phyloP scores from a whole-genome alignment of 2,888 invertebrate genomes.

The Ennomos quercinarius region DNA sequence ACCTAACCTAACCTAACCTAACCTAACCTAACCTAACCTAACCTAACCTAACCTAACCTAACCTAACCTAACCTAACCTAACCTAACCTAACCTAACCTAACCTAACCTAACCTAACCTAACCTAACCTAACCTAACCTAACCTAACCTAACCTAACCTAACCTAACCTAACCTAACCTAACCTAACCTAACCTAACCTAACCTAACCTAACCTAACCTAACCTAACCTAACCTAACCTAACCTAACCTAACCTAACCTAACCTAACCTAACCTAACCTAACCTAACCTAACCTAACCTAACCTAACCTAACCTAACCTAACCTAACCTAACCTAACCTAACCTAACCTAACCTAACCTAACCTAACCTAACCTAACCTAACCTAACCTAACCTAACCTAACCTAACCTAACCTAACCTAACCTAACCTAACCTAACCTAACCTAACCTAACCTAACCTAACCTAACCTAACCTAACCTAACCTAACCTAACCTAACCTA shows the following conservation, averaged over 20 bases:
- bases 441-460: slow-evolving; percentile 19
- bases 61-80: slow-evolving; percentile 17
- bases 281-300: slow-evolving; percentile 23
- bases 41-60: slow-evolving; percentile 18
- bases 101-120: slow-evolving; percentile 26
- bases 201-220: slow-evolving; percentile 19
- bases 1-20: slow-evolving; percentile 12
- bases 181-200: slow-evolving; percentile 17
- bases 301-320: slow-evolving; percentile 17
- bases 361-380: slow-evolving; percentile 20
- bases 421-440: slow-evolving; percentile 19
- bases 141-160: slow-evolving; percentile 17
- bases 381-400: slow-evolving; percentile 31
- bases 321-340: slow-evolving; percentile 17
- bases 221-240: slow-evolving; percentile 17
- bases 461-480: slow-evolving; percentile 19
- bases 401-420: slow-evolving; percentile 20
- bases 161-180: slow-evolving; percentile 17
- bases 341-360: slow-evolving; percentile 19
- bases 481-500: slow-evolving; percentile 19
- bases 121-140: slow-evolving; percentile 17
- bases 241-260: slow-evolving; percentile 18
- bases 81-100: slow-evolving; percentile 19
- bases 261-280: slow-evolving; percentile 21
- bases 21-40: slow-evolving; percentile 16